Evolutionary conservation across 2,113 vertebrate genomes (phyloP).

Genomic region (Rattus rattus): DNA sequence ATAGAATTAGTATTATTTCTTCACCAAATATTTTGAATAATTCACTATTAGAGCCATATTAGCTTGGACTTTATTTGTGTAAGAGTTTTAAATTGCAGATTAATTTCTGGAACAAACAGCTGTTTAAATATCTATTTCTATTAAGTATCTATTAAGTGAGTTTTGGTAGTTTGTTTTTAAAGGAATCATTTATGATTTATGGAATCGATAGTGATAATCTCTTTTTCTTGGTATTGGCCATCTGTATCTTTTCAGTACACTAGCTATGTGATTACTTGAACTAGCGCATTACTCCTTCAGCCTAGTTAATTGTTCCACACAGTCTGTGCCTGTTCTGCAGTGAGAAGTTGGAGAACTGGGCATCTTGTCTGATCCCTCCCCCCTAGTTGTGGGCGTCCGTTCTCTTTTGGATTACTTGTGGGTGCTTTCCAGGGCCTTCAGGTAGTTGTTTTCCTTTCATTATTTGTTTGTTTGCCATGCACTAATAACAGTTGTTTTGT

Average conservation of each 20-base stretch:
- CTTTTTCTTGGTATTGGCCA: background rate
- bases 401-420: background rate
- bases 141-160: conserved; percentile 11
- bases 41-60: conserved; percentile 7
- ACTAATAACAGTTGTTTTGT: conserved; percentile 31
- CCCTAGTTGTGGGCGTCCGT: background rate
- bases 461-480: background rate
- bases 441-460: background rate
- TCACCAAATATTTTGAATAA: conserved; percentile 23
- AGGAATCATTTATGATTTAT: conserved; percentile 29
- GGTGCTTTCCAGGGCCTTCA: background rate
- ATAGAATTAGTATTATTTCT: conserved; percentile 52
- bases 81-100: conserved; percentile 56
- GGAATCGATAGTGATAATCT: conserved; percentile 2
- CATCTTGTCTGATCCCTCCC: background rate
- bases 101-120: background rate
- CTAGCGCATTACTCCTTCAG: background rate
- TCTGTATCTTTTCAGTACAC: conserved; percentile 34
- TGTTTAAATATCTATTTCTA: conserved; percentile 12
- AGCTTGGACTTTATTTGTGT: conserved; percentile 25
- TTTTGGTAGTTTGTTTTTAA: conserved; percentile 48
- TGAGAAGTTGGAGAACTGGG: conserved; percentile 17
- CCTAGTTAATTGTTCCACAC: background rate
- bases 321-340: background rate
- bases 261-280: background rate